Conservation (phyloP, 2,888 invertebrate genomes). For the Synergus laeviventris region DNA sequence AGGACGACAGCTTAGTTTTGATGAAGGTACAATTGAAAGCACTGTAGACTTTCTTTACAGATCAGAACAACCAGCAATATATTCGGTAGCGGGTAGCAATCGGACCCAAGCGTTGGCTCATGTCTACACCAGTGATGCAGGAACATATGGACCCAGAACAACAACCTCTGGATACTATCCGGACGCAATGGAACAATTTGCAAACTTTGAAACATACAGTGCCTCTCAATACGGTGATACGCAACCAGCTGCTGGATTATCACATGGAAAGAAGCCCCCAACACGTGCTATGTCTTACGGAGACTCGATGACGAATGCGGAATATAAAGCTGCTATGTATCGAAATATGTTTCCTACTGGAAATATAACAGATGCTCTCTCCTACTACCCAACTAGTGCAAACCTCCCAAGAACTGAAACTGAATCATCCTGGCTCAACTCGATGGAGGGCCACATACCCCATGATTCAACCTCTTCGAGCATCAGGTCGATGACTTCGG, state of each 20-base stretch:
- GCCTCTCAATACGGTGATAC: conserved; percentile 74
- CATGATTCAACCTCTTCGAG: conserved; percentile 79
- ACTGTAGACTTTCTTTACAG: conserved; percentile 76
- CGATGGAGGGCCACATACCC: conserved; percentile 78
- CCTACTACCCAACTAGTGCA: conserved; percentile 87
- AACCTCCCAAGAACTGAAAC: conserved; percentile 79
- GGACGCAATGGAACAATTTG: conserved; percentile 82
- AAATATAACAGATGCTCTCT: conserved; percentile 86
- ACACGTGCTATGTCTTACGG: conserved; percentile 68
- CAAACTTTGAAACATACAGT: conserved; percentile 73
- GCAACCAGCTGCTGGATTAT: conserved; percentile 71
- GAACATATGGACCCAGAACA: conserved; percentile 80
- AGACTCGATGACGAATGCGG: conserved; percentile 81
- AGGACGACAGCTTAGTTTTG: conserved; percentile 65
- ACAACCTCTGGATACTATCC: conserved; percentile 79
- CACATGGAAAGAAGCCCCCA: conserved; percentile 61
- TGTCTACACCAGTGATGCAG: conserved; percentile 84
- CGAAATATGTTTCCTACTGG: conserved; percentile 84
- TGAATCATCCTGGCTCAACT: conserved; percentile 80
- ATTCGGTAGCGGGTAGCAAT: conserved; percentile 85
- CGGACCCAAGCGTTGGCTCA: conserved; percentile 85
- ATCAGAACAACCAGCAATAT: conserved; percentile 82
- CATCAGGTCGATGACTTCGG: conserved; percentile 70
- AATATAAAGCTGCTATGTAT: conserved; percentile 81
- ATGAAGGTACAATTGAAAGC: conserved; percentile 62